Conservation (phyloP, 30 jellyfish, hydroid and myxozoan species). For the Phacellophora camtschatica region DNA sequence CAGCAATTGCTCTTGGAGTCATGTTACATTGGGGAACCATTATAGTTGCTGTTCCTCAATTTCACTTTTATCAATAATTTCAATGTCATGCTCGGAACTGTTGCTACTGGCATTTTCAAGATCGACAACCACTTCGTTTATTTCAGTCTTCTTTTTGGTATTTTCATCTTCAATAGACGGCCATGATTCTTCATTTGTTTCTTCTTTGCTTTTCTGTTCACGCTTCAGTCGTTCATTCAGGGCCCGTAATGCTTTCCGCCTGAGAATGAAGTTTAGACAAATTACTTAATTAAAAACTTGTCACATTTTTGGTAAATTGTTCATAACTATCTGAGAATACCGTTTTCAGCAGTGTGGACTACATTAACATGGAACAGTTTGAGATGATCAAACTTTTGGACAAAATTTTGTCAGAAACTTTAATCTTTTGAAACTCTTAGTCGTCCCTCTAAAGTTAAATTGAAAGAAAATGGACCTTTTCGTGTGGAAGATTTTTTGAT, state of each 20-base stretch:
- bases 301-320: background rate
- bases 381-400: no score
- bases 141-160: conserved; percentile 5
- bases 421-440: no score
- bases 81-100: conserved; percentile 34
- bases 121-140: background rate
- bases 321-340: no score
- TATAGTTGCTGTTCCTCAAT: conserved; percentile 1
- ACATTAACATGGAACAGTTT: no score
- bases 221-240: conserved; percentile 81
- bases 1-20: no score
- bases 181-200: conserved; percentile 79
- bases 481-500: no score
- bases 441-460: no score
- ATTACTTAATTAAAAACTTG: background rate
- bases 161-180: conserved; percentile 92
- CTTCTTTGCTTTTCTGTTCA: conserved; percentile 51
- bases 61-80: conserved; percentile 44
- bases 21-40: no score
- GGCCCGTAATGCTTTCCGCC: conserved; percentile 98
- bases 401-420: no score
- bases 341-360: no score
- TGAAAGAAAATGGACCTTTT: no score
- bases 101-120: conserved; percentile 17
- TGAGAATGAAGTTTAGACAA: background rate